A percentile compares a stretch with the other conserved stretches of the same genome.
These are phyloP conservation scores for Drosophila suboccidentalis DNA, from an alignment of 2,888 invertebrate species.

Conservation along the genomic window DNA sequence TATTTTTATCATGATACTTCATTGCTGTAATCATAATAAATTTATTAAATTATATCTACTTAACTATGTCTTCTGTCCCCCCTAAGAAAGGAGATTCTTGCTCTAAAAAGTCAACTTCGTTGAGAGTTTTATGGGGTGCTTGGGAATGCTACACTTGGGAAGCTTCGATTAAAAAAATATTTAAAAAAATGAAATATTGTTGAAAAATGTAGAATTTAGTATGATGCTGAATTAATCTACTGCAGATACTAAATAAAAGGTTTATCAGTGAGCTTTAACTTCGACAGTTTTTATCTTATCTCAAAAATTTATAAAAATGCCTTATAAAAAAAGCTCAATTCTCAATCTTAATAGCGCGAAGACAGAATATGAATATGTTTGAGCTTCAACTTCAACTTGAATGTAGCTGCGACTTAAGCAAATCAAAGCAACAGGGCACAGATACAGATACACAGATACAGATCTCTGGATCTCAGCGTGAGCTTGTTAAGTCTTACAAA, in stretches of 20 bases:
- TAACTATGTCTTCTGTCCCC: conserved; percentile 23
- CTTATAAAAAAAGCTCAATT: neutral
- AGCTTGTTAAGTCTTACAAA: conserved; percentile 42
- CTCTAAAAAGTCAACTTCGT: neutral
- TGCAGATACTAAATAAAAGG: neutral
- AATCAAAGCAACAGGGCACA: conserved; percentile 13
- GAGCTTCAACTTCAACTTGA: conserved; percentile 29
- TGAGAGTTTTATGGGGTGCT: neutral
- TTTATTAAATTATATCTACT: conserved; percentile 71
- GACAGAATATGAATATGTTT: conserved; percentile 25
- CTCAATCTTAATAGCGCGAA: conserved; percentile 1
- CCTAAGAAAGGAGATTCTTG: neutral
- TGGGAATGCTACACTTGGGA: neutral
- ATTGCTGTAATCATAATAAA: conserved; percentile 66
- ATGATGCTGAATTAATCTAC: neutral
- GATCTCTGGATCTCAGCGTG: conserved; percentile 6
- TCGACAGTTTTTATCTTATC: neutral
- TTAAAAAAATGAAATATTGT: too few relatives aligned
- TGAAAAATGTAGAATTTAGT: neutral
- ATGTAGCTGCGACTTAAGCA: conserved; percentile 37
- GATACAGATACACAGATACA: neutral
- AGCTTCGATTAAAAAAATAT: neutral
- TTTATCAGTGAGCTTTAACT: neutral
- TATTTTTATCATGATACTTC: conserved; percentile 30
- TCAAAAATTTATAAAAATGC: neutral